These are phyloP conservation scores for Megalurothrips usitatus DNA, from an alignment of 2,888 invertebrate species.

Conservation along the genomic window DNA sequence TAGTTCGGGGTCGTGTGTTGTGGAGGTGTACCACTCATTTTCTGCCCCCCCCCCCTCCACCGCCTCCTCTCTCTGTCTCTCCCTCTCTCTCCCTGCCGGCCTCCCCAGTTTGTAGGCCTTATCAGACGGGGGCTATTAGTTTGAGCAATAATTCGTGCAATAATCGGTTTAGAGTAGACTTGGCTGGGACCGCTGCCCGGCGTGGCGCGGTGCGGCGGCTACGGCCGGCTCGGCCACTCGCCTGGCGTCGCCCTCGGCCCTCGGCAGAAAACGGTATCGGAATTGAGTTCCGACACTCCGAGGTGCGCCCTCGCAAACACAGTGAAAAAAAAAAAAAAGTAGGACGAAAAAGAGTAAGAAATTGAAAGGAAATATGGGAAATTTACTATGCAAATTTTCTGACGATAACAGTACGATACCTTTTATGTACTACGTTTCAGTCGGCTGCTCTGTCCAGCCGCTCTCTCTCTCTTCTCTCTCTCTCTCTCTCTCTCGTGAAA, in stretches of 20 bases:
- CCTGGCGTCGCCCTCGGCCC: neutral
- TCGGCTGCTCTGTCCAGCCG: too few relatives aligned
- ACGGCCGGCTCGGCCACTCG: neutral
- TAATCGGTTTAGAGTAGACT: conserved; percentile 24
- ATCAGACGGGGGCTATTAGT: neutral
- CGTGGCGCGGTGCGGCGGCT: neutral
- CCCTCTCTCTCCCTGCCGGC: neutral
- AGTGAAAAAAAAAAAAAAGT: too few relatives aligned
- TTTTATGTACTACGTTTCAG: too few relatives aligned
- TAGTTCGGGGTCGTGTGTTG: too few relatives aligned
- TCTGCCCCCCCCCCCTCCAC: neutral
- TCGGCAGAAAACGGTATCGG: neutral
- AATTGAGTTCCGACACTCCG: neutral
- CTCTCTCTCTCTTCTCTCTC: too few relatives aligned
- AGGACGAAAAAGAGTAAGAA: too few relatives aligned
- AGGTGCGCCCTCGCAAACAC: too few relatives aligned
- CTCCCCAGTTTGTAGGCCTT: neutral
- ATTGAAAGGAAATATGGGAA: too few relatives aligned
- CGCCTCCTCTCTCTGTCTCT: neutral
- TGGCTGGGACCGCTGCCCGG: neutral
- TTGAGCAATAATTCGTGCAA: conserved; percentile 11
- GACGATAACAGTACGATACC: too few relatives aligned
- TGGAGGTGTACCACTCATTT: too few relatives aligned
- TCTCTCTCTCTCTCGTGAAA: too few relatives aligned
- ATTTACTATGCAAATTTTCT: too few relatives aligned